A percentile compares a stretch with the other conserved stretches of the same genome.
These are phyloP conservation scores for Lontra canadensis DNA, from an alignment of 2,113 vertebrate genomes.

Conservation along the genomic window DNA sequence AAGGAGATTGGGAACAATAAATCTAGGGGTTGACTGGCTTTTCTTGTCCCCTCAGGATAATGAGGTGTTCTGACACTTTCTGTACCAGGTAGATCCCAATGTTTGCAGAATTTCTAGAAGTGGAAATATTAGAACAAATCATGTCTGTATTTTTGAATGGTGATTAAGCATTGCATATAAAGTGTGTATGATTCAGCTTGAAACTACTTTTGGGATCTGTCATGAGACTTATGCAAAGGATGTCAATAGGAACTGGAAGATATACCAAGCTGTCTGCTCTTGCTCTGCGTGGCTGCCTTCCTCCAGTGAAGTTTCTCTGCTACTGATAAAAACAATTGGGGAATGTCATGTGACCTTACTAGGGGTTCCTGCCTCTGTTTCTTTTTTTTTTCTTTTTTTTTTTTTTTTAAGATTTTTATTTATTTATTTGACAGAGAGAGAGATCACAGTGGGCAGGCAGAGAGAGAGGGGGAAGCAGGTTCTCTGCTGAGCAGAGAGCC, in stretches of 20 bases:
- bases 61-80: neutral
- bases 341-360: neutral
- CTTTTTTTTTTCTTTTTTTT: neutral
- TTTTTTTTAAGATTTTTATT: no score
- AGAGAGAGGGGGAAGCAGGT: no score
- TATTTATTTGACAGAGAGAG: no score
- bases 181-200: neutral
- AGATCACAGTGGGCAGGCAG: no score
- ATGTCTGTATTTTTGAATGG: neutral
- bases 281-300: neutral
- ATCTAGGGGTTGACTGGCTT: neutral
- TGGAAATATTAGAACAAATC: neutral
- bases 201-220: neutral
- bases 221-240: neutral
- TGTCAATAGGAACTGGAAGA: neutral
- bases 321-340: neutral
- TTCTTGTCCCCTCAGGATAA: neutral
- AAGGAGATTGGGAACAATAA: neutral
- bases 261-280: neutral
- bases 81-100: neutral
- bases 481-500: no score
- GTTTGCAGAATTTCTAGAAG: neutral
- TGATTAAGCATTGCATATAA: neutral
- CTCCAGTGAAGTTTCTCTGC: neutral
- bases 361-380: neutral